These are phyloP conservation scores for Elymnias hypermnestra DNA, from an alignment of 1,140 invertebrate species.

Conservation along the genomic window DNA sequence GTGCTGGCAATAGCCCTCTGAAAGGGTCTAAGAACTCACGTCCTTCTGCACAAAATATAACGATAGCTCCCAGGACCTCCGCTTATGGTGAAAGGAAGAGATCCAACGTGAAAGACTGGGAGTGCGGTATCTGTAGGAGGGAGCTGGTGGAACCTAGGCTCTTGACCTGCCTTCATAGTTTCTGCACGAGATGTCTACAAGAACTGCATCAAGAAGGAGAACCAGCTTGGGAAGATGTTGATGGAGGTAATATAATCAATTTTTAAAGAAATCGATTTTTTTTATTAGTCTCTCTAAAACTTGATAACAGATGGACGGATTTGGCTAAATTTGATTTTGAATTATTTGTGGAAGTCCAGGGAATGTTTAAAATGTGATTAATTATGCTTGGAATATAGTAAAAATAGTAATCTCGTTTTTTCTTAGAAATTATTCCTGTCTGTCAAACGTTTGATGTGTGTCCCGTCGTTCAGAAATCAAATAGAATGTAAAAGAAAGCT, in stretches of 20 bases:
- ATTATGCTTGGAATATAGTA: too few species aligned
- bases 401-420: too few species aligned
- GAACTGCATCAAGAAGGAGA: constrained; percentile 56
- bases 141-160: constrained; percentile 75
- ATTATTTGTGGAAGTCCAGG: too few species aligned
- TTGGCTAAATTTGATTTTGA: too few species aligned
- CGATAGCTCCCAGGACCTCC: constrained; percentile 46
- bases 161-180: constrained; percentile 77
- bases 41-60: constrained; percentile 42
- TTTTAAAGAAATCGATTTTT: background rate
- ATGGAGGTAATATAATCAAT: constrained; percentile 28
- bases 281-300: too few species aligned
- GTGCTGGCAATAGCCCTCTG: constrained; percentile 62
- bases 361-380: too few species aligned
- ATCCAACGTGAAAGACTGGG: constrained; percentile 50
- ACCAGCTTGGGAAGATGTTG: constrained; percentile 57
- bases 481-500: too few species aligned
- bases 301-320: too few species aligned
- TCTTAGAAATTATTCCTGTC: too few species aligned
- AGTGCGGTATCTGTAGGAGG: constrained; percentile 71
- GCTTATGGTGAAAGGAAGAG: constrained; percentile 37
- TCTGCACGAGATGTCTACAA: constrained; percentile 77
- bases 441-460: too few species aligned
- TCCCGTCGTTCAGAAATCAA: too few species aligned
- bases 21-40: constrained; percentile 30